Evolutionary conservation across 2,888 invertebrate genomes (phyloP).

Genomic region (Drosophila flavopinicola): DNA sequence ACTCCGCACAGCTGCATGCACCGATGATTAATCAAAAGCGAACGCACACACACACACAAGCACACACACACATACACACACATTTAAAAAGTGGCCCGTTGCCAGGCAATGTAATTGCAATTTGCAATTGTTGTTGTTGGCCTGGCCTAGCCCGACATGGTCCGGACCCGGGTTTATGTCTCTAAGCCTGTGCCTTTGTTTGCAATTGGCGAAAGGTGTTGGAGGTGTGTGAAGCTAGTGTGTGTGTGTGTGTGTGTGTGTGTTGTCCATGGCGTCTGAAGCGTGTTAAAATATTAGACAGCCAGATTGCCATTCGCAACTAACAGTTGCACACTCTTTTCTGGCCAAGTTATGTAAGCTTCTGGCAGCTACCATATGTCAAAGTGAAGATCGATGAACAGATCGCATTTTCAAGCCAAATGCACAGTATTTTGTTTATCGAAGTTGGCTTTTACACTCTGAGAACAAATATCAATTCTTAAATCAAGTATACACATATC

Average conservation of each 20-base stretch:
- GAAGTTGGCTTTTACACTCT: background rate
- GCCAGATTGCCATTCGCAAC: slow-evolving; percentile 28
- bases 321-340: slow-evolving; percentile 26
- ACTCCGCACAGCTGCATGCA: slow-evolving; percentile 58
- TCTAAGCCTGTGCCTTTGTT: slow-evolving; percentile 55
- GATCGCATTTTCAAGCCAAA: background rate
- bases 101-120: slow-evolving; percentile 69
- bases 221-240: slow-evolving; percentile 36
- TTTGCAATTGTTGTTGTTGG: slow-evolving; percentile 63
- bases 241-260: slow-evolving; percentile 16
- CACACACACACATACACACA: slow-evolving; percentile 9
- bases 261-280: slow-evolving; percentile 27
- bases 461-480: background rate
- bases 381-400: slow-evolving; percentile 3
- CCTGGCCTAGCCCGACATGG: slow-evolving; percentile 38
- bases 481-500: too few relatives aligned
- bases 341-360: slow-evolving; percentile 52
- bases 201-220: slow-evolving; percentile 70
- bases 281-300: slow-evolving; percentile 55
- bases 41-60: slow-evolving; percentile 40
- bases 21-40: slow-evolving; percentile 74
- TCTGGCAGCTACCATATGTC: slow-evolving; percentile 17
- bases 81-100: slow-evolving; percentile 59
- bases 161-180: slow-evolving; percentile 23
- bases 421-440: too few relatives aligned